Base-by-base conservation (phyloP, 2,888 invertebrate species). In the Xanthia icteritia region DNA sequence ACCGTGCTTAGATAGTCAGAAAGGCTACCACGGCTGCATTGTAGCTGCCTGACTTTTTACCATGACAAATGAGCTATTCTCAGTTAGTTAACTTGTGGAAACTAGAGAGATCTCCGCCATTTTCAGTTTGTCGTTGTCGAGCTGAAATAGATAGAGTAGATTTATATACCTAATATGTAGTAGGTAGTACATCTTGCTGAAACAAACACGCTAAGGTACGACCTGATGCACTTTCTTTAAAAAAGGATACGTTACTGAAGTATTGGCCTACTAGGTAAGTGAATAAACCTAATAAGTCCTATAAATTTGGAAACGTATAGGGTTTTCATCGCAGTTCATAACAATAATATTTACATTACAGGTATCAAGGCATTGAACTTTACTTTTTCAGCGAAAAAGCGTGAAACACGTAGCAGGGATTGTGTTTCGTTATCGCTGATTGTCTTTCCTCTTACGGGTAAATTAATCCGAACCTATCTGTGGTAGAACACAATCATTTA, bases 301-400 rank as follows among this genome's bases (percentile, higher is more conserved):
- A 42, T 45, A 45, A 65, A 66, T 20, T 66, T 20, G 13, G 27
- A 76, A 64, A 48, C 13, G 45, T 31, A 75, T 31, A 42, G 17
- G 20, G 61, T 17, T 5, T 42, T 39, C 20, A 54, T n/a, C 31
- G 75, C 75, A 75, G 63, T 75, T n/a, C 64, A 56, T n/a, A n/a
- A 36, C 17, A 56, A 64, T 56, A 56, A 76, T 31, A 75, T 63
- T 75, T 74, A 76, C 15, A 31, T 58, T 60, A 65, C 11, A 39
- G 76, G 27, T 27, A 45, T 45, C 39, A 64, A 39, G n/a, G 15
- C 51, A 36, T 13, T 8, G 2, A 54, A 73, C n/a, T 58, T 27
- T 13, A 56, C n/a, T 56, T 56, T 56, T 72, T n/a, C 73, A 36
- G 20, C n/a, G 69, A 48, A 48, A 5, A 27, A 27, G 9, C 9